A percentile compares a stretch with the other conserved stretches of the same genome.
These are phyloP conservation scores for Orius laevigatus DNA, from an alignment of 1,140 invertebrate genomes.

Conservation along the genomic window DNA sequence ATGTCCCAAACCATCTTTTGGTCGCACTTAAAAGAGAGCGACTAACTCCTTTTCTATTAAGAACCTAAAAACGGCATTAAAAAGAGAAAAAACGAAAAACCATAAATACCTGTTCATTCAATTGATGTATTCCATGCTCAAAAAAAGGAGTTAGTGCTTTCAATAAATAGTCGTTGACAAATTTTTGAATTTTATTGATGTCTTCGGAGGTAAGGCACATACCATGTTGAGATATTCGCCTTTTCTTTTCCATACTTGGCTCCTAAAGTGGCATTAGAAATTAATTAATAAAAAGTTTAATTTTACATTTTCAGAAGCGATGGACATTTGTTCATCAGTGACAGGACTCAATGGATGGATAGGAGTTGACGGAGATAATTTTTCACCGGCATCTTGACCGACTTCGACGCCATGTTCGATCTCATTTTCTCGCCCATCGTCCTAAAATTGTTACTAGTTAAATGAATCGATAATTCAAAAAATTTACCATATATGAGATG, in stretches of 20 bases:
- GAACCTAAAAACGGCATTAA: conserved; percentile 33
- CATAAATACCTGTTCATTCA: conserved; percentile 57
- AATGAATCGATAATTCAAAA: background rate
- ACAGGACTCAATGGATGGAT: conserved; percentile 25
- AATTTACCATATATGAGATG: conserved; percentile 29
- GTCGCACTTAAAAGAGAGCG: conserved; percentile 83
- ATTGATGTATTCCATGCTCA: conserved; percentile 64
- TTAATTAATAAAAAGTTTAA: background rate
- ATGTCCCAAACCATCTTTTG: conserved; percentile 85
- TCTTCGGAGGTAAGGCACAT: conserved; percentile 60
- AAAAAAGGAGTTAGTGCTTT: conserved; percentile 76
- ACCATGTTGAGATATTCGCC: conserved; percentile 37
- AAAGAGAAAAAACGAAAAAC: conserved; percentile 1
- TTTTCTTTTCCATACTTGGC: background rate
- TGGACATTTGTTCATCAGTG: conserved; percentile 13
- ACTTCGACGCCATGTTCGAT: conserved; percentile 22
- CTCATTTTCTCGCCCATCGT: conserved; percentile 35
- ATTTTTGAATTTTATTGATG: conserved; percentile 63
- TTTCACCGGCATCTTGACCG: conserved; percentile 20
- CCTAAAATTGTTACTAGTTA: conserved; percentile 22
- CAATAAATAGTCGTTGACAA: conserved; percentile 78
- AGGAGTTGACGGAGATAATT: conserved; percentile 9
- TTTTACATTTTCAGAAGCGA: background rate
- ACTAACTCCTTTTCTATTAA: conserved; percentile 80
- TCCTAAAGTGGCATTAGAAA: too few species aligned